These are phyloP conservation scores for Gisinianus flammeolus DNA, from an alignment of 2,888 invertebrate genomes.

Conservation along the genomic window DNA sequence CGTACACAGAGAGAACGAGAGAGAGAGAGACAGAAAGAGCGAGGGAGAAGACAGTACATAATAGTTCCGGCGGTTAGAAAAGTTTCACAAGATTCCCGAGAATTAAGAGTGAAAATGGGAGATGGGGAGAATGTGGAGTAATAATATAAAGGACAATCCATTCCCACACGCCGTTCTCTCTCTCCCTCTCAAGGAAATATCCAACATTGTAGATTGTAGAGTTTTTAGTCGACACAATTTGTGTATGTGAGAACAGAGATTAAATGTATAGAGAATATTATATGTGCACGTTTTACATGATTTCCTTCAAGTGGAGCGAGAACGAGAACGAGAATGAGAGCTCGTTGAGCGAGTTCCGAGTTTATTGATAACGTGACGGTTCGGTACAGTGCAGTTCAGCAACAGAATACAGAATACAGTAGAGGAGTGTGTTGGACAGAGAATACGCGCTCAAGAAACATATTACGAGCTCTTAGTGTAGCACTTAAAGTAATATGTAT, in stretches of 20 bases:
- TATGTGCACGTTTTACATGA: neutral
- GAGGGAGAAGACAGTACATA: neutral
- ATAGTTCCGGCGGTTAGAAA: neutral
- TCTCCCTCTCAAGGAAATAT: too few relatives aligned
- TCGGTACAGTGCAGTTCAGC: too few relatives aligned
- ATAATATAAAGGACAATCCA: neutral
- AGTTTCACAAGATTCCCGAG: neutral
- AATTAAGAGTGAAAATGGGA: neutral
- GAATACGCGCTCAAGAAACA: too few relatives aligned
- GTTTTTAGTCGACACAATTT: neutral
- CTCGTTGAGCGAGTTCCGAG: too few relatives aligned
- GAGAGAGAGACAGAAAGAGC: constrained; percentile 7
- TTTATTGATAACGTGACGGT: too few relatives aligned
- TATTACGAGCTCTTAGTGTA: constrained; percentile 1
- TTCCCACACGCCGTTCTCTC: neutral
- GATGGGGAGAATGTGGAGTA: neutral
- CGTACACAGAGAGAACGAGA: neutral
- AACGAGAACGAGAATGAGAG: neutral
- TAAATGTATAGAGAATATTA: neutral
- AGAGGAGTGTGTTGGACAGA: too few relatives aligned
- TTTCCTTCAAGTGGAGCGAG: neutral
- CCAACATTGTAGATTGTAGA: neutral
- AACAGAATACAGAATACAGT: too few relatives aligned
- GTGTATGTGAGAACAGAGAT: too few relatives aligned
- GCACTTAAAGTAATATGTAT: neutral